Conservation (phyloP, 2,888 invertebrate species). For the Apamea anceps region DNA sequence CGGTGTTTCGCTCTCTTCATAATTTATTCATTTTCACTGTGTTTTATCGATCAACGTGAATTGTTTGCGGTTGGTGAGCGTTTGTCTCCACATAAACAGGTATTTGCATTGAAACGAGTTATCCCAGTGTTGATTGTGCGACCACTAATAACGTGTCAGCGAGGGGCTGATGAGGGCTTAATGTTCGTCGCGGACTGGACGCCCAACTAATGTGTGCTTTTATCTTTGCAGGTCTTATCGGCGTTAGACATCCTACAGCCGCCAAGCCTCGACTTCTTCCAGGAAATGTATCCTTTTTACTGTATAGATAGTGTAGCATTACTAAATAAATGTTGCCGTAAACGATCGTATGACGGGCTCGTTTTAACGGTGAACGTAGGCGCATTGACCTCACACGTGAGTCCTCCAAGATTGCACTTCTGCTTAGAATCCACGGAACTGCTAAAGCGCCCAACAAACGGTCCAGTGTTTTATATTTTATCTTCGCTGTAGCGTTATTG, state of each 20-base stretch:
- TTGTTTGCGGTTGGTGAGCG: conserved; percentile 76
- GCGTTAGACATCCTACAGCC: conserved; percentile 99
- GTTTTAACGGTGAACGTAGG: conserved; percentile 74
- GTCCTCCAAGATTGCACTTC: conserved; percentile 72
- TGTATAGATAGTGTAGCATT: conserved; percentile 59
- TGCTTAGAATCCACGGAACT: conserved; percentile 70
- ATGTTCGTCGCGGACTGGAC: conserved; percentile 27
- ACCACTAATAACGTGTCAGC: conserved; percentile 69
- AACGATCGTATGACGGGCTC: conserved; percentile 63
- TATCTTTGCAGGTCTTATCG: conserved; percentile 96
- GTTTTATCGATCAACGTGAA: conserved; percentile 80
- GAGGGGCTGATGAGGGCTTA: conserved; percentile 54
- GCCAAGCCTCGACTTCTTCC: conserved; percentile 99
- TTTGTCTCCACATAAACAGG: conserved; percentile 74
- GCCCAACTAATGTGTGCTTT: conserved; percentile 62
- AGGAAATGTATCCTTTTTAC: conserved; percentile 99
- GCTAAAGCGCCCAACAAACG: conserved; percentile 65
- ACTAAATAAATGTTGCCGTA: conserved; percentile 69
- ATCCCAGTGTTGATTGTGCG: conserved; percentile 67
- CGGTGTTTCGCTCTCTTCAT: conserved; percentile 71
- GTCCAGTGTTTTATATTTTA: conserved; percentile 70
- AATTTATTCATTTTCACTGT: conserved; percentile 83
- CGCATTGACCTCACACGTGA: conserved; percentile 76
- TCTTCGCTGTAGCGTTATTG: conserved; percentile 70
- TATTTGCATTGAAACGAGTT: conserved; percentile 76